Base-by-base conservation (phyloP, 2,888 invertebrate species). In the Eupithecia centaureata region DNA sequence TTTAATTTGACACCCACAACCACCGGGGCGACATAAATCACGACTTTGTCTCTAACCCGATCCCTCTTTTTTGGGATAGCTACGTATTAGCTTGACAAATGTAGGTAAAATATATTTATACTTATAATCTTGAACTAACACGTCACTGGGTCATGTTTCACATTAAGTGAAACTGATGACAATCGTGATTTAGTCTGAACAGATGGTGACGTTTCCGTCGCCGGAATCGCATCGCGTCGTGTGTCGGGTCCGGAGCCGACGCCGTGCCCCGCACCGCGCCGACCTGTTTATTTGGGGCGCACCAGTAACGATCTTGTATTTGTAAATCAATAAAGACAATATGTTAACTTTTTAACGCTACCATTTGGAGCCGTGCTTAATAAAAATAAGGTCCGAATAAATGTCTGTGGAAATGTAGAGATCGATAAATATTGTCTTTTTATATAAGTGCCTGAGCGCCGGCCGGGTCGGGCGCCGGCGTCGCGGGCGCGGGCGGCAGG, bases 391-490 rank as follows among this genome's bases (percentile, higher is more conserved):
- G 7, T 38, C 8, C 38, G 7, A 38, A 38, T 38, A n/a, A 38
- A 38, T 38, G 38, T 38, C 38, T 8, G n/a, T 38, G 12, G 38
- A n/a, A 38, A n/a, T n/a, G 38, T 38, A 38, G 38, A n/a, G 38
- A 38, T 33, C 61, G 30, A 65, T 58, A 62, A 47, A 62, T 52
- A 57, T 67, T 15, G 35, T 27, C 35, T 52, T 52, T n/a, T 62
- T 15, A 32, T 38, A 67, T 35, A 38, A 38, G n/a, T 38, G 38
- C n/a, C 38, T 7, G 38, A 15, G 35, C n/a, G 38, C 22, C 4
- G 54, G n/a, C n/a, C 13, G 57, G 5, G 61, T 38, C 38, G n/a
- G 51, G n/a, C 30, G 5, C 47, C 35, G 35, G 15, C 35, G 35
- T 35, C 35, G 38, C n/a, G n/a, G n/a, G n/a, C n/a, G n/a, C n/a